Base-by-base conservation (phyloP, 1,140 invertebrate species). In the Carcinoscorpius rotundicauda region DNA sequence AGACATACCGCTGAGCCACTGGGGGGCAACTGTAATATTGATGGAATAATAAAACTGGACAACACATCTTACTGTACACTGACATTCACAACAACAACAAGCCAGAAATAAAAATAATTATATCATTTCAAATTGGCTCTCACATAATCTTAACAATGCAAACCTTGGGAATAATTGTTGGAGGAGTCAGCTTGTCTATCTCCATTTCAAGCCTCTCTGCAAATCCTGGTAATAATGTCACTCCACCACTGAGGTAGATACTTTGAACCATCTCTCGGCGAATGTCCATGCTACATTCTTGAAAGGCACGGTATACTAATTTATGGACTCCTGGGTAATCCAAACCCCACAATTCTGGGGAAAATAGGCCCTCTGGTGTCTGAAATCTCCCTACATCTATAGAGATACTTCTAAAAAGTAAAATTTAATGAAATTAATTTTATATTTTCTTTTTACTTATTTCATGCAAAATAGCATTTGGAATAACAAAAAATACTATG, bases 291-390 rank as follows among this genome's bases (percentile, higher is more conserved):
- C 79, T 79, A 71, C 81, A 82, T 57, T 79, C 77, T 71, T 81
- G 79, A 64, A 85, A 80, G 29, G 82, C 82, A 68, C 82, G 79
- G 68, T 79, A 77, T 4, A 86, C 77, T 52, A 85, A 73, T 68
- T 83, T 82, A 62, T 82, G 83, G 8, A 86, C 68, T 51, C 81
- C 81, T 58, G 80, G 80, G 65, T 80, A 79, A 72, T 86, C 84
- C 65, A 82, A 76, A 51, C 82, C 83, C 81, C 83, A 85, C 51
- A 79, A 70, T 66, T 83, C 81, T 5, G 82, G 83, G 67, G 83
- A 79, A 73, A 86, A 85, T 51, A 86, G 75, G 11, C 84, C 84
- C 72, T 86, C 84, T 4, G 82, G 76, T 53, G 80, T 81, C 62
- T 79, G 77, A 72, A 84, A 82, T 66, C 81, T 66, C n/a, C 75